phyloP scores from a whole-genome alignment of 2,888 invertebrate species.

The Drosophila austrosaltans region DNA sequence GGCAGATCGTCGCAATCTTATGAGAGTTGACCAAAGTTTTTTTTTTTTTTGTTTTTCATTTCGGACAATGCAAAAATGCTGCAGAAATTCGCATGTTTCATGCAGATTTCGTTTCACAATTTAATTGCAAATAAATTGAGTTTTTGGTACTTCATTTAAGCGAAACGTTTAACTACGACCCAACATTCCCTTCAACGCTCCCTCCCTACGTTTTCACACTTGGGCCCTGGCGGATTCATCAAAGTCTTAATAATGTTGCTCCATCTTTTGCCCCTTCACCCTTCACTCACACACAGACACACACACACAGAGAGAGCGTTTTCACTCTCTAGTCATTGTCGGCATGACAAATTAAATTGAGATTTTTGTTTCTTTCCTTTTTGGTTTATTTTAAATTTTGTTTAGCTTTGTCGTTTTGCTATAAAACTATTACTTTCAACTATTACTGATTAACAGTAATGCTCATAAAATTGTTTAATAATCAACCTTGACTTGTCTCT shows the following conservation, averaged over 20 bases:
- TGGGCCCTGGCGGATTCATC: constrained; percentile 18
- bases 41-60: constrained; percentile 5
- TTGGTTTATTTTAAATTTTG: too few relatives aligned
- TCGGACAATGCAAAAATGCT: constrained; percentile 40
- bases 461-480: constrained; percentile 16
- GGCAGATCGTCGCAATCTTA: constrained; percentile 15
- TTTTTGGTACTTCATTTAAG: constrained; percentile 82
- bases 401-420: too few relatives aligned
- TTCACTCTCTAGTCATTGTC: constrained; percentile 20
- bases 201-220: constrained; percentile 52
- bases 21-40: constrained; percentile 6
- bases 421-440: too few relatives aligned
- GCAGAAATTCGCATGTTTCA: constrained; percentile 39
- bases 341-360: constrained; percentile 79
- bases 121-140: constrained; percentile 83
- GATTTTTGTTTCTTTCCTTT: constrained; percentile 56
- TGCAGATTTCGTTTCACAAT: constrained; percentile 70
- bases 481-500: neutral
- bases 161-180: constrained; percentile 67
- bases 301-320: neutral
- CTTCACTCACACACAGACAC: neutral
- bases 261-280: neutral
- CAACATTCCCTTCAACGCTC: constrained; percentile 51
- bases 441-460: too few relatives aligned
- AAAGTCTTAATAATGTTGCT: neutral